These are phyloP conservation scores for Rhadina sibilatrix DNA, from an alignment of 2,113 vertebrate genomes.

Conservation along the genomic window DNA sequence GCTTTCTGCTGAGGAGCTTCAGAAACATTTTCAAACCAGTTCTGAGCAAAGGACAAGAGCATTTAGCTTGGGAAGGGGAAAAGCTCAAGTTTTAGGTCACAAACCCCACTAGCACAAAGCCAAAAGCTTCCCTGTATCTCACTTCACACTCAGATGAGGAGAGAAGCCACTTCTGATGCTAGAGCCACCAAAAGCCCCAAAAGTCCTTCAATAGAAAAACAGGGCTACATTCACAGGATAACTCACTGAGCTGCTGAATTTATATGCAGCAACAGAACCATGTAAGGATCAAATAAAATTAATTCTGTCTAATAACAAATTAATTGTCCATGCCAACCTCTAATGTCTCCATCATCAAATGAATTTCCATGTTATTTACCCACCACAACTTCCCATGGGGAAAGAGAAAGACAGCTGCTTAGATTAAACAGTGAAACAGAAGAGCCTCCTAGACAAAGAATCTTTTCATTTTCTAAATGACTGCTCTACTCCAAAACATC, in stretches of 20 bases:
- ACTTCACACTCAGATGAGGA: background rate
- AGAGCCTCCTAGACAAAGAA: conserved; percentile 49
- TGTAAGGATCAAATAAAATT: conserved; percentile 65
- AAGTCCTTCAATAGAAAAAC: background rate
- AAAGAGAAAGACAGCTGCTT: conserved; percentile 53
- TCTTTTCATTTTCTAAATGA: conserved; percentile 58
- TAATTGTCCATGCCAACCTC: conserved; percentile 66
- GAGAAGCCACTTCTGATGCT: background rate
- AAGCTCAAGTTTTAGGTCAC: background rate
- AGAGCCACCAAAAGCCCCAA: background rate
- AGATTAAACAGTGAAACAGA: conserved; percentile 49
- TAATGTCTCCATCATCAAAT: conserved; percentile 65
- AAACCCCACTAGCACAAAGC: background rate
- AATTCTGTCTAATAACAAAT: conserved; percentile 69
- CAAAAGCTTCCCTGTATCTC: background rate
- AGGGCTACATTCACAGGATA: background rate
- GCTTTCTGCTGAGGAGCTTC: background rate
- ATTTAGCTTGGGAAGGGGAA: background rate
- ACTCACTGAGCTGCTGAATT: conserved; percentile 12
- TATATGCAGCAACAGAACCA: conserved; percentile 44
- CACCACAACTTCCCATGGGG: conserved; percentile 51
- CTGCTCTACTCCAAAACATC: background rate
- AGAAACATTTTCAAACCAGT: background rate
- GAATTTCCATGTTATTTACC: conserved; percentile 64
- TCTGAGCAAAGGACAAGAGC: background rate